Evolutionary conservation across 2,113 vertebrate species (phyloP).

Genomic region (Geothlypis trichas): DNA sequence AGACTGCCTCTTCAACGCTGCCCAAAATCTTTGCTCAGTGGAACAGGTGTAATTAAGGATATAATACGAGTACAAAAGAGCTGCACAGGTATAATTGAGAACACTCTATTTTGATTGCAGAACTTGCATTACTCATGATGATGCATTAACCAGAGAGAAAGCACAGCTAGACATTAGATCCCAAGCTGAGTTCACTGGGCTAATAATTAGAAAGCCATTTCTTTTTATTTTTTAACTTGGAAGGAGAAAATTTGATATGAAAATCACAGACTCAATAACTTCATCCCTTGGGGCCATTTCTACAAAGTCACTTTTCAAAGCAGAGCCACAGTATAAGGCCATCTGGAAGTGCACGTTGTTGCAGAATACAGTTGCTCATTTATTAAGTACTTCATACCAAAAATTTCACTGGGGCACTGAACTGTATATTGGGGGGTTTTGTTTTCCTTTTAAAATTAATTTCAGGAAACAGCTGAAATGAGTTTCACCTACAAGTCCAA

Average conservation of each 20-base stretch:
- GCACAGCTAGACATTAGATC: conserved; percentile 26
- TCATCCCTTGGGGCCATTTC: conserved; percentile 4
- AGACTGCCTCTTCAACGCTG: neutral
- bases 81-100: neutral
- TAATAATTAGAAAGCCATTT: conserved; percentile 38
- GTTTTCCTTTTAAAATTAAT: neutral
- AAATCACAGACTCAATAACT: conserved; percentile 26
- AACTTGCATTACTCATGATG: neutral
- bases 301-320: conserved; percentile 44
- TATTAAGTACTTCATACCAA: neutral
- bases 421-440: neutral
- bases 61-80: neutral
- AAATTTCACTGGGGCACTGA: neutral
- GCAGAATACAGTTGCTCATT: neutral
- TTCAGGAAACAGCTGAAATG: neutral
- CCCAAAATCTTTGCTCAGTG: neutral
- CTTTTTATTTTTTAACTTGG: conserved; percentile 9
- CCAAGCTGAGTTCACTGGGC: conserved; percentile 21
- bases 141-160: conserved; percentile 7
- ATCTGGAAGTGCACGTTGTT: conserved; percentile 37
- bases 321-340: conserved; percentile 11
- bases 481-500: neutral
- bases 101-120: neutral
- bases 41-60: neutral
- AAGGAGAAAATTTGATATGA: conserved; percentile 29